These are phyloP conservation scores for Promerops cafer DNA, from an alignment of 2,113 vertebrate species.

Conservation along the genomic window DNA sequence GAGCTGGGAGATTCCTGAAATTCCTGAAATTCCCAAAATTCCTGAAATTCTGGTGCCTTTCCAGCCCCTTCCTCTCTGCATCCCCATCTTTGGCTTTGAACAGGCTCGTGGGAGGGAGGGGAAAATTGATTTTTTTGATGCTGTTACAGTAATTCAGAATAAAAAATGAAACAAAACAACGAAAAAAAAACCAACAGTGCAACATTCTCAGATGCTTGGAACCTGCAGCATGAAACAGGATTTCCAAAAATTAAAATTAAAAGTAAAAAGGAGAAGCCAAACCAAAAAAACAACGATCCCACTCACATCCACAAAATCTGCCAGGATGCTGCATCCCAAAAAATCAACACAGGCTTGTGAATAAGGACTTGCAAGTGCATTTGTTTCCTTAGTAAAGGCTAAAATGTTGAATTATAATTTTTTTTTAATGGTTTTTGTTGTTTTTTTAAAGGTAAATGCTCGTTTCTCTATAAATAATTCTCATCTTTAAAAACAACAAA, in stretches of 20 bases:
- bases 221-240: background rate
- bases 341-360: background rate
- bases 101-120: background rate
- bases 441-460: background rate
- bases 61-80: background rate
- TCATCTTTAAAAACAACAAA: background rate
- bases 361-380: constrained; percentile 41
- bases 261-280: background rate
- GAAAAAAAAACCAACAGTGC: background rate
- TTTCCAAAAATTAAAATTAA: background rate
- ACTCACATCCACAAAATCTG: background rate
- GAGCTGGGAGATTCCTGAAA: background rate
- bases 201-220: background rate
- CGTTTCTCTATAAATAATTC: background rate
- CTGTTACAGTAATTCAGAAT: background rate
- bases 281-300: background rate
- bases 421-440: background rate
- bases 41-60: background rate
- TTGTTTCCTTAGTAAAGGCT: background rate
- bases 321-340: background rate
- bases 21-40: background rate
- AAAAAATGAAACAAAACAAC: background rate
- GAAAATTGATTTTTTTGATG: background rate
- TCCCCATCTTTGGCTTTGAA: constrained; percentile 47
- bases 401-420: background rate